Evolutionary conservation across 2,888 invertebrate genomes (phyloP), one percentile per base, ranked within the genome.

Genomic region (Odontocolon sp.): DNA sequence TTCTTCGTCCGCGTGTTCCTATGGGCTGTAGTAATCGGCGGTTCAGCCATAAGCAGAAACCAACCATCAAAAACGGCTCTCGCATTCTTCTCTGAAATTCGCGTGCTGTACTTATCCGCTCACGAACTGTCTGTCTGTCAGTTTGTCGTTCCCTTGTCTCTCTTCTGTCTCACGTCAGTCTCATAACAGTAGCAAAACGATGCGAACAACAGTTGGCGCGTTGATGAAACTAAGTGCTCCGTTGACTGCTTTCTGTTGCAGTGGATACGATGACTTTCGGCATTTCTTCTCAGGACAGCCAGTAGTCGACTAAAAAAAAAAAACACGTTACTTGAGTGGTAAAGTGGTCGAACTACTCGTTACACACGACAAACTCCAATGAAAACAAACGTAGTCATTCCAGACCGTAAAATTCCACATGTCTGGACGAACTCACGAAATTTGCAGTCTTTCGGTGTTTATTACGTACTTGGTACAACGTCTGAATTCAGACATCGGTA

Each of bases 21-120:
- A n/a, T n/a, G 4, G 40, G 14, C 61, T 47, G 40, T 47, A 14
- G 8, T 33, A 45, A 28, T 33, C n/a, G 23, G 5, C 36, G 54
- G 6, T 63, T 63, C 42, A 36, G 61, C 36, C 38, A 47, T 56
- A 36, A 56, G 31, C 52, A 73, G 66, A 67, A 73, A 73, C 66
- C n/a, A 36, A 3, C 36, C 3, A 9, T 0, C 36, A 3, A 36
- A 36, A 36, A 33, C 23, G 9, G 26, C 42, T 68, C 54, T 8
- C 21, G 45, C 18, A 74, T 74, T 68, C 74, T 68, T 68, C 61
- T 61, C 56, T 56, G 61, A 63, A 61, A 63, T 54, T 63, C 61
- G 56, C 73, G 21, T 56, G 59, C 36, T 6, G 59, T 33, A 67
- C 61, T 68, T 56, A 33, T 50, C 18, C 54, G 14, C 9, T 11